Evolutionary conservation across 2,113 vertebrate species (phyloP).

Genomic region (Mobula hypostoma): DNA sequence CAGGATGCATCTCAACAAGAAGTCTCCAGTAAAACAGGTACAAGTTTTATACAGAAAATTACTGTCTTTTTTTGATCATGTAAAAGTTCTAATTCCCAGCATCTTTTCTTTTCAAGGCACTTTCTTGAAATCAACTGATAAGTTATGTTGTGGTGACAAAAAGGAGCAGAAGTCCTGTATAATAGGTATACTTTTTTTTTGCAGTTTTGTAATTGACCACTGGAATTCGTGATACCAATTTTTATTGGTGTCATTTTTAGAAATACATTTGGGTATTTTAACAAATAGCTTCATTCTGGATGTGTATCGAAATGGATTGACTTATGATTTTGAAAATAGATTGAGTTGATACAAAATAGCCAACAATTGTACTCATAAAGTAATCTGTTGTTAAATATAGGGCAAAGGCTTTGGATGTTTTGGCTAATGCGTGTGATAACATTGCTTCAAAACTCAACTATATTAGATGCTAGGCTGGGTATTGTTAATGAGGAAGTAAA

Average conservation of each 20-base stretch:
- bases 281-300: background rate
- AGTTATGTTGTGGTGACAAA: background rate
- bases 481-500: background rate
- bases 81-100: background rate
- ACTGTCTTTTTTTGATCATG: background rate
- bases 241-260: background rate
- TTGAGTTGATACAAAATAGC: background rate
- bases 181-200: background rate
- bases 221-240: background rate
- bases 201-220: background rate
- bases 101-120: background rate
- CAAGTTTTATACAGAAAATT: background rate
- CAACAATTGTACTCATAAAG: background rate
- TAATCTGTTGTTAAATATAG: background rate
- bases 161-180: background rate
- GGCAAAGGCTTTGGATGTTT: background rate
- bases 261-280: background rate
- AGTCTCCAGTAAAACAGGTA: background rate
- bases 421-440: too few relatives aligned
- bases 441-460: too few relatives aligned
- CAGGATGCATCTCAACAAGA: background rate
- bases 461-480: background rate
- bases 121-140: background rate
- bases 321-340: background rate
- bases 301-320: background rate